These are phyloP conservation scores for Lissocephala sabroskyi DNA, from an alignment of 2,888 invertebrate species.

Conservation along the genomic window DNA sequence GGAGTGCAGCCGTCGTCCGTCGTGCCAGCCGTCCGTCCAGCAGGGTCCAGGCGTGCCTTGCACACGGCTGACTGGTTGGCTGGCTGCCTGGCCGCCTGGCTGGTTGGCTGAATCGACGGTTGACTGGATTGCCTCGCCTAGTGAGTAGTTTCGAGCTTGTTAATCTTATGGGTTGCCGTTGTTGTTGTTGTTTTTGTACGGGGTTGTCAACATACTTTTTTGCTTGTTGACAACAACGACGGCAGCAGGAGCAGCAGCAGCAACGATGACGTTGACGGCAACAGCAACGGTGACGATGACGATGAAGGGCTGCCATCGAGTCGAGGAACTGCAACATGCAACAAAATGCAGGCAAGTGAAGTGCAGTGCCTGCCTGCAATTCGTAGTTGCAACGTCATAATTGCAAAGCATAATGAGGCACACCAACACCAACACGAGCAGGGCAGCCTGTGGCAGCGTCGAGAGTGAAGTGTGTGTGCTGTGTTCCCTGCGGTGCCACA, in stretches of 20 bases:
- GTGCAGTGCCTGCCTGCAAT: slow-evolving; percentile 39
- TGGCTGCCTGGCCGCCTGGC: slow-evolving; percentile 33
- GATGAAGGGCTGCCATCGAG: slow-evolving; percentile 2
- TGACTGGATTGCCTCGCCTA: slow-evolving; percentile 39
- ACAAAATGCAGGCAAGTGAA: slow-evolving; percentile 35
- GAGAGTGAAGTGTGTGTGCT: slow-evolving; percentile 1
- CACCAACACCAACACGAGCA: slow-evolving; percentile 12
- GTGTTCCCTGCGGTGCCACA: slow-evolving; percentile 30
- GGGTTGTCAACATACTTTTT: slow-evolving; percentile 65
- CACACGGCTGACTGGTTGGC: slow-evolving; percentile 27
- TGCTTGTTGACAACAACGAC: slow-evolving; percentile 58
- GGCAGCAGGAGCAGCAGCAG: slow-evolving; percentile 6
- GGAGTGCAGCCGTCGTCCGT: slow-evolving; percentile 9
- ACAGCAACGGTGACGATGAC: slow-evolving; percentile 1
- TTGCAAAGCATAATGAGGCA: slow-evolving; percentile 63
- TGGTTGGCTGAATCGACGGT: slow-evolving; percentile 15
- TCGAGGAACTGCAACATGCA: slow-evolving; percentile 18
- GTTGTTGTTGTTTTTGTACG: slow-evolving; percentile 29
- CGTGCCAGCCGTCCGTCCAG: slow-evolving; percentile 1
- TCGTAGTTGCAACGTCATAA: slow-evolving; percentile 56
- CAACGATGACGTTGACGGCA: slow-evolving; percentile 4
- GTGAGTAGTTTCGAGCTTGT: slow-evolving; percentile 54
- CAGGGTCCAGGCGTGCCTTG: slow-evolving; percentile 35
- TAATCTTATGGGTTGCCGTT: slow-evolving; percentile 39
- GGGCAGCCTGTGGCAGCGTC: neutral